phyloP scores from a whole-genome alignment of 2,113 vertebrate species.

The Vombatus ursinus region DNA sequence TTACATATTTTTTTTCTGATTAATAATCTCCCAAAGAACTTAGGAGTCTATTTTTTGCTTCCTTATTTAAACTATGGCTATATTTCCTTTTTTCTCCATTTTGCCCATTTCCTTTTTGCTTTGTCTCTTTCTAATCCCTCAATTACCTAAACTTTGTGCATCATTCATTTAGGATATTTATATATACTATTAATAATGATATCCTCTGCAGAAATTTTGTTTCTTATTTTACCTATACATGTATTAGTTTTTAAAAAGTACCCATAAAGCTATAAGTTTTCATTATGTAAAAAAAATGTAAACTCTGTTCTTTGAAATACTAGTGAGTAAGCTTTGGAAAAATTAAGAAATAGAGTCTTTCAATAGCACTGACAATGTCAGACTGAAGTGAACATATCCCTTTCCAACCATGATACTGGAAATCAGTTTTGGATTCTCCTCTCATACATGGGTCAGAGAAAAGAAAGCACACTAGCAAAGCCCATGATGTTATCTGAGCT shows the following conservation, averaged over 20 bases:
- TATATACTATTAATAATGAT: background rate
- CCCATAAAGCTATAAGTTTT: background rate
- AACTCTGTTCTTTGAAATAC: background rate
- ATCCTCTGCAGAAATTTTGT: slow-evolving; percentile 11
- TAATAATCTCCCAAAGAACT: background rate
- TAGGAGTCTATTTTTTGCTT: background rate
- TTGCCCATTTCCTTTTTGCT: background rate
- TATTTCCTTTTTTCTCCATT: background rate
- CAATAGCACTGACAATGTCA: background rate
- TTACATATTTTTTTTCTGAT: background rate
- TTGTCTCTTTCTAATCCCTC: background rate
- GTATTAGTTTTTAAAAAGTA: background rate
- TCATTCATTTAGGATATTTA: slow-evolving; percentile 21
- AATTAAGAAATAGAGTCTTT: background rate
- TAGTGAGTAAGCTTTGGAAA: background rate
- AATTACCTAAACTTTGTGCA: background rate
- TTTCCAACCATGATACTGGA: background rate
- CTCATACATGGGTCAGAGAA: background rate
- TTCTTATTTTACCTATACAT: background rate
- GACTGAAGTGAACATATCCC: background rate
- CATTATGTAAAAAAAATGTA: background rate
- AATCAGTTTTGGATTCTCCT: background rate
- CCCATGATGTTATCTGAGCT: too few relatives aligned
- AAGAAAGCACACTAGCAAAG: too few relatives aligned
- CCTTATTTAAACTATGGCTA: background rate